Percentiles rank a stretch among this genome's conserved stretches.
Evolutionary conservation across 2,113 vertebrate genomes (phyloP).

Genomic region (Corythornis cristatus): DNA sequence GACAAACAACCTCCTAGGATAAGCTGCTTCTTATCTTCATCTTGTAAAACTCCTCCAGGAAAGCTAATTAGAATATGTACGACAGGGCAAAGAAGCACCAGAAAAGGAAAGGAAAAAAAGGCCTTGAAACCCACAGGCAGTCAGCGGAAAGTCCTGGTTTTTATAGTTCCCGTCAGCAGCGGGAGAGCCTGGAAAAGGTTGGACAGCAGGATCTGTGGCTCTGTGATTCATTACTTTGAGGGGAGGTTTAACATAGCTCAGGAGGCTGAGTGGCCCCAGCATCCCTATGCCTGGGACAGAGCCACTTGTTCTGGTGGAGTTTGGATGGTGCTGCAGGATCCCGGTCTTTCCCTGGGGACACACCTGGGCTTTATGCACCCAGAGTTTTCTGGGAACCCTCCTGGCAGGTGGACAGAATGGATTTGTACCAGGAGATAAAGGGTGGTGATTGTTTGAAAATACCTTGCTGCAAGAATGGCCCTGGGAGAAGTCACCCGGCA

Average conservation of each 20-base stretch:
- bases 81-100: not conserved
- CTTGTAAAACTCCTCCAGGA: constrained; percentile 50
- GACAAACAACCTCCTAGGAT: constrained; percentile 27
- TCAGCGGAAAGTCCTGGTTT: not conserved
- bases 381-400: not conserved
- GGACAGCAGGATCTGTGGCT: not conserved
- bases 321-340: not conserved
- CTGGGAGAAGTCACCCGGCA: not conserved
- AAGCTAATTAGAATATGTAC: constrained; percentile 40
- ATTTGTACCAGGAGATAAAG: not conserved
- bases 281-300: not conserved
- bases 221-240: constrained; percentile 22
- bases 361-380: not conserved
- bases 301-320: accelerated
- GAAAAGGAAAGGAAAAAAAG: constrained; percentile 7
- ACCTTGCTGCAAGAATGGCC: not conserved
- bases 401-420: not conserved
- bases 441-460: not conserved
- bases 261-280: not conserved
- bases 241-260: not conserved
- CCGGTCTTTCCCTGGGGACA: not conserved
- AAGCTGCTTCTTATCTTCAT: constrained; percentile 39
- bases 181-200: constrained; percentile 17
- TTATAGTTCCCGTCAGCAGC: not conserved
- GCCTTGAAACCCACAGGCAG: not conserved